Conservation (phyloP, 2,113 vertebrate genomes). For the Ranitomeya variabilis region DNA sequence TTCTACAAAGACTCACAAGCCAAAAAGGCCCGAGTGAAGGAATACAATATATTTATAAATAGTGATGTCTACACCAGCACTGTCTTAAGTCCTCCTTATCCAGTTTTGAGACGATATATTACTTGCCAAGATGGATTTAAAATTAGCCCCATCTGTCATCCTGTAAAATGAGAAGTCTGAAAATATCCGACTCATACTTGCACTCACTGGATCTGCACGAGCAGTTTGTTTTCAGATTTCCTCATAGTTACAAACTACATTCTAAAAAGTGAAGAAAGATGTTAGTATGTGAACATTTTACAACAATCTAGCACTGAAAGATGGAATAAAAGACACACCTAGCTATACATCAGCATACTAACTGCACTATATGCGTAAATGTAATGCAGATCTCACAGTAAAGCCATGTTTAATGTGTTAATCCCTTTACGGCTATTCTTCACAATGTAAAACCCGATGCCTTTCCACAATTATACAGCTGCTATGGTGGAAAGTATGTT, state of each 20-base stretch:
- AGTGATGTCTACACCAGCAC: conserved; percentile 21
- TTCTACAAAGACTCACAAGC: not conserved
- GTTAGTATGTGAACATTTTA: not conserved
- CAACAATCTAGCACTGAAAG: not conserved
- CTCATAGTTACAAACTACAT: not conserved
- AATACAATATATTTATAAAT: conserved; percentile 37
- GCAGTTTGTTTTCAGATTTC: conserved; percentile 16
- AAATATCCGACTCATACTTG: conserved; percentile 18
- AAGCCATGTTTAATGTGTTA: not conserved
- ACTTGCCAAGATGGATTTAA: conserved; percentile 53
- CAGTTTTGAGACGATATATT: conserved; percentile 36
- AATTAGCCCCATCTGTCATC: conserved; percentile 56
- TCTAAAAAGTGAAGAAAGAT: conserved; percentile 24
- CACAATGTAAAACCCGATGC: not conserved
- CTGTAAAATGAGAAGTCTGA: conserved; percentile 46
- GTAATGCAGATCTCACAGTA: not conserved
- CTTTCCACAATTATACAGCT: conserved; percentile 1
- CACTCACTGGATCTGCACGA: not conserved
- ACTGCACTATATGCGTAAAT: no score
- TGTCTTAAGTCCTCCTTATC: conserved; percentile 45
- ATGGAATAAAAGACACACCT: not conserved
- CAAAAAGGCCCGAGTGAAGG: not conserved
- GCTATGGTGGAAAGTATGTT: not conserved
- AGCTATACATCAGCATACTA: not conserved
- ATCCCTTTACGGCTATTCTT: not conserved